Evolutionary conservation across 2,797 vertebrate species (phyloP).

Genomic region (Alcedo atthis): DNA sequence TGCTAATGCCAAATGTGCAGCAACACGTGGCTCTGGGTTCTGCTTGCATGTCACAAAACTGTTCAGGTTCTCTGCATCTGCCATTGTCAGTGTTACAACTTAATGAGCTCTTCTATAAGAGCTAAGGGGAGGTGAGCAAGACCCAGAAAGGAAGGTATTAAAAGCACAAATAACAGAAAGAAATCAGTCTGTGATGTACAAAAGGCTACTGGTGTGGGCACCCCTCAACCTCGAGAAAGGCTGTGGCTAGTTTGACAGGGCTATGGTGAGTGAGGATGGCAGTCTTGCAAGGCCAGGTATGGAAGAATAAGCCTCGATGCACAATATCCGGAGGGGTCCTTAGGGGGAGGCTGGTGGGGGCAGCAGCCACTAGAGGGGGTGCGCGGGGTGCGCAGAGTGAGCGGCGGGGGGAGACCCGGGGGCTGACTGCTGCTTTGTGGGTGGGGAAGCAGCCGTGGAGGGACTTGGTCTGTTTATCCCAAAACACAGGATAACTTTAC

Average conservation of each 20-base stretch:
- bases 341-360: neutral
- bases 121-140: neutral
- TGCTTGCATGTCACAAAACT: neutral
- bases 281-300: neutral
- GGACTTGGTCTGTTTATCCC: accelerated
- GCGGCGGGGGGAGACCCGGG: no score
- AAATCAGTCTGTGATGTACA: accelerated
- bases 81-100: accelerated
- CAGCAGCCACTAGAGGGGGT: neutral
- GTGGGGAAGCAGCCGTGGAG: accelerated
- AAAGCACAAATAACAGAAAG: neutral
- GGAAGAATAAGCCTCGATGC: neutral
- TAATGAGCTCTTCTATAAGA: neutral
- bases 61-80: neutral
- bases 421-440: neutral
- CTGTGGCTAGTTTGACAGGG: neutral
- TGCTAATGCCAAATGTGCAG: neutral
- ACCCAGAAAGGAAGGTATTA: neutral
- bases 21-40: neutral
- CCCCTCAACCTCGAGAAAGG: accelerated
- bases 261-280: accelerated
- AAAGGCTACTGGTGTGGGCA: accelerated
- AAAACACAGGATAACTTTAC: neutral
- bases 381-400: no score
- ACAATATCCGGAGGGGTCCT: neutral